Conservation (phyloP, 2,797 vertebrate genomes). For the Glossophaga mutica region DNA sequence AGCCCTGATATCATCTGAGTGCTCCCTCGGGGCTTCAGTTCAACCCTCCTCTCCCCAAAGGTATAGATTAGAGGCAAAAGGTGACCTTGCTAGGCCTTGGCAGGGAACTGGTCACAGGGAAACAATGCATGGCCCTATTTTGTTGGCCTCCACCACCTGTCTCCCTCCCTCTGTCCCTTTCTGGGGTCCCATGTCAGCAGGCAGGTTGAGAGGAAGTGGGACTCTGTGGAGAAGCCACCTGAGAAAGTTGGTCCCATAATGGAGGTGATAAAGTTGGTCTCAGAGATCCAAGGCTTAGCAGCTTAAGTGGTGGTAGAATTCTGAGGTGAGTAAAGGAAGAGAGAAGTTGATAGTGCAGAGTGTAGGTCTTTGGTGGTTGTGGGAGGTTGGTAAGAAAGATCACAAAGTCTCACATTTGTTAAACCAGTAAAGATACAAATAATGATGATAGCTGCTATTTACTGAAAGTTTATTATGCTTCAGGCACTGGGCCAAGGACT, state of each 20-base stretch:
- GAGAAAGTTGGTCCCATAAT: background rate
- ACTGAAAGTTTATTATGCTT: conserved; percentile 17
- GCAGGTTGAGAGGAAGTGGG: background rate
- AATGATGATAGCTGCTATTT: background rate
- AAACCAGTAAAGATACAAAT: background rate
- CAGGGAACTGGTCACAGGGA: conserved; percentile 33
- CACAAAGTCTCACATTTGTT: background rate
- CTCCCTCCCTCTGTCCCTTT: background rate
- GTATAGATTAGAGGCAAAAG: conserved; percentile 59
- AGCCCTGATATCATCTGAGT: background rate
- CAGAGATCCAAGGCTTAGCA: background rate
- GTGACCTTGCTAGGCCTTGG: conserved; percentile 59
- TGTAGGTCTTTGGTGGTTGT: background rate
- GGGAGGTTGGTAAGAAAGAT: background rate
- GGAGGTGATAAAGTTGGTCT: background rate
- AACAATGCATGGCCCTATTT: conserved; percentile 40
- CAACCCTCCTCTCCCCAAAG: conserved; percentile 38
- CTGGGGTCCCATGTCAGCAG: conserved; percentile 4
- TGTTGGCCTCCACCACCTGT: conserved; percentile 42
- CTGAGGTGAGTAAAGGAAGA: background rate
- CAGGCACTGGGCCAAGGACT: background rate
- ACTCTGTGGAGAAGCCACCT: background rate
- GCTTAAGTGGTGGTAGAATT: background rate
- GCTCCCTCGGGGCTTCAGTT: background rate
- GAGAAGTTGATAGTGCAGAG: background rate